A percentile compares a stretch with the other conserved stretches of the same genome.
phyloP scores from a whole-genome alignment of 2,888 invertebrate genomes.

The Drosophila quinaria region DNA sequence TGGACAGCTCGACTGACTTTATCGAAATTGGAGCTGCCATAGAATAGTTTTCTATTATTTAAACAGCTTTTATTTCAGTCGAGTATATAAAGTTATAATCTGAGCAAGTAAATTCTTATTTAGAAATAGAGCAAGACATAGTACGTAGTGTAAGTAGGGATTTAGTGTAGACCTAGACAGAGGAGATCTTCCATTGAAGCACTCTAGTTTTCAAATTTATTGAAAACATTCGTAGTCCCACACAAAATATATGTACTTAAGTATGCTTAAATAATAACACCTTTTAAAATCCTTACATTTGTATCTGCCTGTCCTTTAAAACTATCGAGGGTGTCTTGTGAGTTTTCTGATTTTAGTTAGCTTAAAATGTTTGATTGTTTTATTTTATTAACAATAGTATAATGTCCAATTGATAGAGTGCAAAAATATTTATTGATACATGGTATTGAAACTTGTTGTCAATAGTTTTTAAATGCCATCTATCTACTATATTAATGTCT shows the following conservation, averaged over 20 bases:
- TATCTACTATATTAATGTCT: not conserved
- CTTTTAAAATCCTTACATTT: not conserved
- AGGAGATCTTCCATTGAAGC: constrained; percentile 13
- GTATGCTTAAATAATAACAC: not conserved
- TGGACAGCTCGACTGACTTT: not conserved
- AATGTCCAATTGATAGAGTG: not conserved
- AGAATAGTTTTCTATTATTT: not conserved
- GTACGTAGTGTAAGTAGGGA: constrained; percentile 1
- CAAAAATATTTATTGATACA: not conserved
- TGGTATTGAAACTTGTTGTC: not conserved
- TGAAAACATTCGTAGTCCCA: not conserved
- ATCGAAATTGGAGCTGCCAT: constrained; percentile 2
- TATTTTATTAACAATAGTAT: not conserved
- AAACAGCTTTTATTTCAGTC: not conserved
- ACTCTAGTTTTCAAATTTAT: not conserved
- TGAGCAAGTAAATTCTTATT: not conserved
- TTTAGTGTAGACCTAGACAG: constrained; percentile 16
- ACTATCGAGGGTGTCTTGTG: not conserved
- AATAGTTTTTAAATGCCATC: not conserved
- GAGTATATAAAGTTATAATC: constrained; percentile 2
- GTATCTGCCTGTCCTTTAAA: not conserved
- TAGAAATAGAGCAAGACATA: not conserved
- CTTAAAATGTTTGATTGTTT: not conserved
- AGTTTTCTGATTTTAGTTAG: not conserved
- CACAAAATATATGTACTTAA: constrained; percentile 11